These are phyloP conservation scores for Hesperia comma DNA, from an alignment of 2,888 invertebrate species.

Conservation along the genomic window DNA sequence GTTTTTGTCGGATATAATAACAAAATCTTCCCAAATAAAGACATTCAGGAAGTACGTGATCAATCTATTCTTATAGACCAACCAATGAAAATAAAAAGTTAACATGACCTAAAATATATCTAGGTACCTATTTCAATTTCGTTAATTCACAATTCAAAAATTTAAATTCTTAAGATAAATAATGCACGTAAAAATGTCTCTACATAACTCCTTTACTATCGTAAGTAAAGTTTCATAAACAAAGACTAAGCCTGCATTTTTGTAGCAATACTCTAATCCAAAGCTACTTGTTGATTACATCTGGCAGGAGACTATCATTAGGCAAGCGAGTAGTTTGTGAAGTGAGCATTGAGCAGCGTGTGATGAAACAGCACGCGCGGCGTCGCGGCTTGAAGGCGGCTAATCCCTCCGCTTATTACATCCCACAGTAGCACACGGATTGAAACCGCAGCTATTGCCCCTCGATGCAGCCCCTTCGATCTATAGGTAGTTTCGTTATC, in stretches of 20 bases:
- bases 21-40: constrained; percentile 44
- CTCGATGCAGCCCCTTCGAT: constrained; percentile 78
- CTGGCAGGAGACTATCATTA: constrained; percentile 13
- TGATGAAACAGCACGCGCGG: constrained; percentile 16
- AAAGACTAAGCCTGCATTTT: neutral
- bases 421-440: constrained; percentile 79
- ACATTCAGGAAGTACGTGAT: constrained; percentile 50
- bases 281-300: constrained; percentile 9
- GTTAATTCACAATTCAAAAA: too few relatives aligned
- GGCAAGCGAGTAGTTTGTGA: constrained; percentile 28
- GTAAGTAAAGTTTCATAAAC: too few relatives aligned
- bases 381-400: constrained; percentile 49
- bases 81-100: constrained; percentile 16
- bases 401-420: constrained; percentile 78
- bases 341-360: constrained; percentile 32
- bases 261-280: neutral
- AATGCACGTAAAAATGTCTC: too few relatives aligned
- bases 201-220: too few relatives aligned
- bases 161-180: too few relatives aligned
- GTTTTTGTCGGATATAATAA: constrained; percentile 51
- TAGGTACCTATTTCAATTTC: too few relatives aligned
- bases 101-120: constrained; percentile 3
- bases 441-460: constrained; percentile 77
- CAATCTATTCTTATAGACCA: constrained; percentile 43
- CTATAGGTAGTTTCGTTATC: constrained; percentile 78